These are phyloP conservation scores for Ambastaia sidthimunki DNA, from an alignment of 2,797 vertebrate species.

Conservation along the genomic window DNA sequence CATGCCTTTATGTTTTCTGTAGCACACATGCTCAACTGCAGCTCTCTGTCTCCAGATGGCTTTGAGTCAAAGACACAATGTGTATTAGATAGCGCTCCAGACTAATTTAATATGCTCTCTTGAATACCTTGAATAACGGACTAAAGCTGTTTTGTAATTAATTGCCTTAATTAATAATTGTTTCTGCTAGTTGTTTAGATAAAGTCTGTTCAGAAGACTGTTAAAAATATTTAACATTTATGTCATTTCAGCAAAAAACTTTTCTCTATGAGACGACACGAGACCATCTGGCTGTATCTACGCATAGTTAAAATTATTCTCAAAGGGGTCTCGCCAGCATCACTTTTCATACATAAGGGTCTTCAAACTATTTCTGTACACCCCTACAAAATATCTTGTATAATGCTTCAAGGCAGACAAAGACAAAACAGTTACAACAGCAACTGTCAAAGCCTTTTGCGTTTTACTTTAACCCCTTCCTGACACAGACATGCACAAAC, in stretches of 20 bases:
- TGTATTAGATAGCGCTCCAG: conserved; percentile 56
- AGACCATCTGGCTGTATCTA: no score
- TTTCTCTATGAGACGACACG: no score
- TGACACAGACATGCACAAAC: conserved; percentile 32
- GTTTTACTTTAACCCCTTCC: conserved; percentile 50
- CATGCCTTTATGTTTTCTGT: conserved; percentile 55
- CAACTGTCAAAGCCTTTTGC: conserved; percentile 51
- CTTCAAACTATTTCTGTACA: neutral
- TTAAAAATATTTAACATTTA: no score
- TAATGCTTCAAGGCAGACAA: conserved; percentile 51
- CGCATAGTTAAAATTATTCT: no score
- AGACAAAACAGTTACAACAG: conserved; percentile 54
- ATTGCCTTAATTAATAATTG: no score
- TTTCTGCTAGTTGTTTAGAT: no score
- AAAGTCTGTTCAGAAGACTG: no score
- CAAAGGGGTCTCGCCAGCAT: no score
- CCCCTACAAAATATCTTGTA: conserved; percentile 14
- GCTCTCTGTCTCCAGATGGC: conserved; percentile 64
- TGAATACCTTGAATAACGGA: neutral
- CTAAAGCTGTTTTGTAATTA: neutral
- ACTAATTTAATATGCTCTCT: conserved; percentile 8
- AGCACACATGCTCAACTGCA: conserved; percentile 32
- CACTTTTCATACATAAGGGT: no score
- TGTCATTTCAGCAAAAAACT: no score
- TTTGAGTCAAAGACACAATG: conserved; percentile 62